Base-by-base conservation (phyloP, 2,113 vertebrate species). In the Passer montanus region DNA sequence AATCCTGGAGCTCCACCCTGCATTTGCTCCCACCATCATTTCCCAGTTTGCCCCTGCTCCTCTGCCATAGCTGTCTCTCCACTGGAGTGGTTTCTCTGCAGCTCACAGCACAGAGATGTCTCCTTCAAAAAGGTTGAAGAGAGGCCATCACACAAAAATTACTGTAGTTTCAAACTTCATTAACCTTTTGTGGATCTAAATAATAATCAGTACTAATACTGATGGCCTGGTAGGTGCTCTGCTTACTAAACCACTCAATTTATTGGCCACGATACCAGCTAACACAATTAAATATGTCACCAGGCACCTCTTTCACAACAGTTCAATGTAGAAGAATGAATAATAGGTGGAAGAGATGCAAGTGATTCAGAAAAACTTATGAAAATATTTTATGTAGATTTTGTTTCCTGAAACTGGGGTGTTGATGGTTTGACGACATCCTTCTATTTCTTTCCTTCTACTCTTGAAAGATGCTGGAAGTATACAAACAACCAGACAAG, bases 171-270 rank as follows among this genome's bases (percentile, higher is more conserved):
- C 89, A 91, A 67, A 30, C 74, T 92, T 93, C 87, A 63, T 90
- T 94, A 85, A 94, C 44, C 67, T 94, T 85, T 87, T 60, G 46
- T 69, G 80, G 43, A 93, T 95, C 94, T 91, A 41, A 41, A 41
- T 15, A 41, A 13, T 41, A 41, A 41, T 41, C 41, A 41, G 41
- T 41, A 41, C 14, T 41, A 41, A 41, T 90, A 69, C 53, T 62
- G 44, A 72, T 76, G 47, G 73, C 14, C n/a, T 72, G 30, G 64
- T 84, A 72, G n/a, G 20, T 2, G 4, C 73, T 84, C 41, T 91
- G 74, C 66, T 95, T 96, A 79, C 89, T 75, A 89, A 91, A 91
- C 73, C 24, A 31, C 58, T 94, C 70, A 66, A 84, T 87, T 93
- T 91, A 82, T 58, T 6, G 21, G n/a, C 58, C 43, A 23, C 31